These are phyloP conservation scores for Percina caprodes DNA, from an alignment of 2,113 vertebrate species.

Conservation along the genomic window DNA sequence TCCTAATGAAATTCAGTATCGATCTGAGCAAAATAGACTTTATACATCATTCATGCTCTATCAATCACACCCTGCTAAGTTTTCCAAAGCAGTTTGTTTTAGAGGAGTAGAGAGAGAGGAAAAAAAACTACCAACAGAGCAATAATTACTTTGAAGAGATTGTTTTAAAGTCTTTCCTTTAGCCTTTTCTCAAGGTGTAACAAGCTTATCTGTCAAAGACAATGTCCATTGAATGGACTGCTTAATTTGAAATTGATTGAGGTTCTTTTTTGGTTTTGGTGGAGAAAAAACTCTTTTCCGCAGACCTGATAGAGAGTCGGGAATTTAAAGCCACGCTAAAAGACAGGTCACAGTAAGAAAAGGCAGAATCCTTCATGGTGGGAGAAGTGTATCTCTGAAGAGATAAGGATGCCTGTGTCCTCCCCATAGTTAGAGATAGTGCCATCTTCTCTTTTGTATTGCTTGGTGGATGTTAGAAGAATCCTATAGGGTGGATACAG, in stretches of 20 bases:
- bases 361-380: constrained; percentile 26
- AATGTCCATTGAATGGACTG: constrained; percentile 78
- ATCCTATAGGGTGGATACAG: constrained; percentile 78
- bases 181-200: constrained; percentile 79
- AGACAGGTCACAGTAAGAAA: constrained; percentile 44
- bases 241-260: constrained; percentile 85
- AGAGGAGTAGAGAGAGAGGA: constrained; percentile 58
- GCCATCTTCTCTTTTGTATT: constrained; percentile 72
- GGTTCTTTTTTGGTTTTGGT: constrained; percentile 69
- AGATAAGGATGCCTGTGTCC: constrained; percentile 60
- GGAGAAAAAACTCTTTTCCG: constrained; percentile 60
- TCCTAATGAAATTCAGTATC: constrained; percentile 86
- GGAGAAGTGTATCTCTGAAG: constrained; percentile 32
- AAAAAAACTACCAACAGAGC: constrained; percentile 71
- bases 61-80: constrained; percentile 83
- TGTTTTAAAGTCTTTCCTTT: constrained; percentile 79
- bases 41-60: constrained; percentile 89
- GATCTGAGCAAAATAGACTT: constrained; percentile 87
- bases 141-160: constrained; percentile 83
- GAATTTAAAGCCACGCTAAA: constrained; percentile 57
- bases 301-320: constrained; percentile 62
- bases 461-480: constrained; percentile 70
- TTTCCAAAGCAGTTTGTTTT: constrained; percentile 84
- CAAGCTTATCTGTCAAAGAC: constrained; percentile 84
- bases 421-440: constrained; percentile 65